Base-by-base conservation (phyloP, 2,888 invertebrate genomes). In the Fissipunctia ypsillon region DNA sequence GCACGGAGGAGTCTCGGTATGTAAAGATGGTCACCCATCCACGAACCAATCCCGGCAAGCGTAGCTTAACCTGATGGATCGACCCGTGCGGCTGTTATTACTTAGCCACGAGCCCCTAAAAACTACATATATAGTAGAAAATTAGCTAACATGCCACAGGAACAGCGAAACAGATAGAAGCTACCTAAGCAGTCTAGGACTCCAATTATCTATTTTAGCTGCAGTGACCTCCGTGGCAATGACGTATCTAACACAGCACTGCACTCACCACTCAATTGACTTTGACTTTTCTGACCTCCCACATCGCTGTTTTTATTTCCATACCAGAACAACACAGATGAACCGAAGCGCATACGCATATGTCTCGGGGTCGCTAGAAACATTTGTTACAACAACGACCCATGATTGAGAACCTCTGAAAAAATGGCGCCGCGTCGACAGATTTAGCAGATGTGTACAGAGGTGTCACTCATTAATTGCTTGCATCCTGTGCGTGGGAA, bases 361-460 rank as follows among this genome's bases (percentile, higher is more conserved):
- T 86, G 86, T 73, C 73, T 43, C 57, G 74, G 78, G 60, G 19
- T 70, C 60, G 65, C 79, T 69, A 78, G 78, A 56, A 73, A 76
- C 86, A 81, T 78, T 84, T 84, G 84, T 80, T 64, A 68, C 31
- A 70, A 64, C 70, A 71, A 48, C 69, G 54, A 31, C 64, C 82
- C 68, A 80, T 64, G 78, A 83, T 84, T 81, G 76, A 63, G 60
- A 61, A 35, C 63, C 69, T 25, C 70, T 81, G 81, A 83, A 81
- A 84, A 85, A 83, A 85, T 80, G 73, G 67, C 80, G 59, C 52
- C 64, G 25, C 35, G 57, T 25, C 70, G 61, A 68, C 45, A 45
- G 82, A 83, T 83, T 82, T 76, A 83, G 61, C 82, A 82, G 83
- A 83, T 82, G 82, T 69, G 50, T n/a, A n/a, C 16, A 7, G 10